phyloP scores from a whole-genome alignment of 2,888 invertebrate genomes.

The Neoscelio sp. region DNA sequence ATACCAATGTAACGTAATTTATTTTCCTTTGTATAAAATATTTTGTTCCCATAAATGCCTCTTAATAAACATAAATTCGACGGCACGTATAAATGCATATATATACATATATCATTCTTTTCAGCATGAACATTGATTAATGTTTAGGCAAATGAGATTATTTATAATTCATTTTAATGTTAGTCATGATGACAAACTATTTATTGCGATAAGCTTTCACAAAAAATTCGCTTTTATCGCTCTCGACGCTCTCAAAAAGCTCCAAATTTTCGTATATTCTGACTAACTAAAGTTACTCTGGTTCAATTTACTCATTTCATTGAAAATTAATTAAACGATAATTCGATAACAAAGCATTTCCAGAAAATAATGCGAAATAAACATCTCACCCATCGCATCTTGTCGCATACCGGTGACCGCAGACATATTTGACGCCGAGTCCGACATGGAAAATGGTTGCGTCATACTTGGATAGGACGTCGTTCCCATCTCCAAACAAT shows the following conservation, averaged over 20 bases:
- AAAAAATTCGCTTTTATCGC: slow-evolving; percentile 32
- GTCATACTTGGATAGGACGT: slow-evolving; percentile 97
- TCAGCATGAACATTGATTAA: slow-evolving; percentile 24
- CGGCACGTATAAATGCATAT: slow-evolving; percentile 10
- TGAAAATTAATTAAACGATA: slow-evolving; percentile 55
- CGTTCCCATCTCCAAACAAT: slow-evolving; percentile 92
- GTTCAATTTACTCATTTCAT: slow-evolving; percentile 54
- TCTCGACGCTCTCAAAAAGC: slow-evolving; percentile 14
- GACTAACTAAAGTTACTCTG: slow-evolving; percentile 44
- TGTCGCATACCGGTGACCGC: slow-evolving; percentile 94
- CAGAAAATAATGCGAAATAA: no score
- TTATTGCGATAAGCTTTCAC: slow-evolving; percentile 36
- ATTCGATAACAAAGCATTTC: slow-evolving; percentile 46
- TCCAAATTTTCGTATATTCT: slow-evolving; percentile 51
- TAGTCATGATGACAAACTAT: slow-evolving; percentile 49
- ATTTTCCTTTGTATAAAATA: slow-evolving; percentile 14
- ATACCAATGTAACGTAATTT: no score
- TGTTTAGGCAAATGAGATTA: slow-evolving; percentile 43
- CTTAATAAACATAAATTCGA: slow-evolving; percentile 19
- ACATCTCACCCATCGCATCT: slow-evolving; percentile 90
- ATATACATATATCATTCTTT: slow-evolving; percentile 24
- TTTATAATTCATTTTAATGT: slow-evolving; percentile 45
- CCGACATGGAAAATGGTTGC: slow-evolving; percentile 97
- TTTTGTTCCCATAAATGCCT: slow-evolving; percentile 9
- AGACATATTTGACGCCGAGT: slow-evolving; percentile 95